phyloP scores from a whole-genome alignment of 2,888 invertebrate genomes.

The Ryuthela nishihirai region DNA sequence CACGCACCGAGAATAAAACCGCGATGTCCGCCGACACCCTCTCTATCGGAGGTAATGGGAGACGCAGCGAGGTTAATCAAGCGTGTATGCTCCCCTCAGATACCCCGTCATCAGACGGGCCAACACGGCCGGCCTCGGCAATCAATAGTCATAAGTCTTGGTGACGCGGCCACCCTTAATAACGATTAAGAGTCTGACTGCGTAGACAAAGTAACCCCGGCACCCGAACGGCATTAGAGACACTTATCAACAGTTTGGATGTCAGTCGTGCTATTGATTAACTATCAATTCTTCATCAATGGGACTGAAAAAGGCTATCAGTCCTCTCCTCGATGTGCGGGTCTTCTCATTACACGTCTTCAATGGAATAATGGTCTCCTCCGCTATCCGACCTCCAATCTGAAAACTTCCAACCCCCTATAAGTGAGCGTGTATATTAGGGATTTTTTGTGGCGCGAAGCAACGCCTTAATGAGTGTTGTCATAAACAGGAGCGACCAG shows the following conservation, averaged over 20 bases:
- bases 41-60: background rate
- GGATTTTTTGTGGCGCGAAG: background rate
- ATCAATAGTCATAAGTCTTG: constrained; percentile 36
- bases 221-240: constrained; percentile 20
- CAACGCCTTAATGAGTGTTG: background rate
- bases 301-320: constrained; percentile 2
- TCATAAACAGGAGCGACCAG: background rate
- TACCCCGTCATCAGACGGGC: background rate
- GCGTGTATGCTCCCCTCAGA: background rate
- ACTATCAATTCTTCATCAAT: constrained; percentile 38
- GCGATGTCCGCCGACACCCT: too few species aligned
- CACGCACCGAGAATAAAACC: too few species aligned
- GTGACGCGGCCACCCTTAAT: constrained; percentile 34
- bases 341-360: constrained; percentile 23
- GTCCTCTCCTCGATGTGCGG: background rate
- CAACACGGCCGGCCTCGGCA: too few species aligned
- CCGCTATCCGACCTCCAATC: constrained; percentile 22
- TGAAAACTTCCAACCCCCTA: too few species aligned
- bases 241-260: constrained; percentile 36
- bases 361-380: constrained; percentile 31
- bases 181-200: constrained; percentile 34
- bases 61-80: background rate
- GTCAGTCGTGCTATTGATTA: constrained; percentile 26
- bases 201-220: constrained; percentile 5
- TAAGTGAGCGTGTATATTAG: too few species aligned